These are phyloP conservation scores for honey bee (Apis mellifera) DNA, from an alignment of 1,140 invertebrate species.

Conservation along the genomic window DNA sequence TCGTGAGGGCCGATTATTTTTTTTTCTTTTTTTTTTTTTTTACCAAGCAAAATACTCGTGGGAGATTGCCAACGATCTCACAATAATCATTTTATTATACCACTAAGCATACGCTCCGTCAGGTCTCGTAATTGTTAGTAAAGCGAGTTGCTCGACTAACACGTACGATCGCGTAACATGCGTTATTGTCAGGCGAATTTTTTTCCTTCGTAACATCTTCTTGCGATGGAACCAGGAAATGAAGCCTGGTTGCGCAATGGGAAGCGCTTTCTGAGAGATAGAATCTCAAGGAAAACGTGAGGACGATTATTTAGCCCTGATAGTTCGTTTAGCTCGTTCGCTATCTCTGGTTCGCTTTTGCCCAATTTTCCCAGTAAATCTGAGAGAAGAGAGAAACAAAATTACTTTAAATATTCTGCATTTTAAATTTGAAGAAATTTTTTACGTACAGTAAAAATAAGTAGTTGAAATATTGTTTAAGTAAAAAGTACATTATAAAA, in stretches of 20 bases:
- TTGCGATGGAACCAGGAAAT: slow-evolving; percentile 53
- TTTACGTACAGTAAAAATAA: slow-evolving; percentile 2
- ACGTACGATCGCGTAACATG: slow-evolving; percentile 38
- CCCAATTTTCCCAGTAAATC: slow-evolving; percentile 16
- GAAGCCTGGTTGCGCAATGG: slow-evolving; percentile 45
- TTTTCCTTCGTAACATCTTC: slow-evolving; percentile 25
- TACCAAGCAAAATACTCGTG: slow-evolving; percentile 37
- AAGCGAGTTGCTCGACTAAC: slow-evolving; percentile 21
- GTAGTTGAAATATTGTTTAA: background rate
- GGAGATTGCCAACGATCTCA: slow-evolving; percentile 46
- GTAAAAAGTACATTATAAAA: slow-evolving; percentile 16
- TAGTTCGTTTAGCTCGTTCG: slow-evolving; percentile 21
- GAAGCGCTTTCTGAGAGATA: slow-evolving; percentile 17
- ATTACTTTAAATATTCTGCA: background rate
- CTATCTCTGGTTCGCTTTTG: slow-evolving; percentile 4
- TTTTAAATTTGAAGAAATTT: background rate
- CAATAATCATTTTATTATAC: slow-evolving; percentile 62
- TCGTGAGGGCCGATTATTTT: slow-evolving; percentile 20
- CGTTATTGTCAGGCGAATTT: slow-evolving; percentile 36
- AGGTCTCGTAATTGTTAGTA: slow-evolving; percentile 55
- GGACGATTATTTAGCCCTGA: slow-evolving; percentile 12
- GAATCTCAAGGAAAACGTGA: slow-evolving; percentile 26
- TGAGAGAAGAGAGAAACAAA: background rate
- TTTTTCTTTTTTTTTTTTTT: background rate
- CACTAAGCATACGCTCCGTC: slow-evolving; percentile 24